Percentiles rank a stretch among this genome's conserved stretches.
phyloP scores from a whole-genome alignment of 2,113 vertebrate genomes.

The Leucoraja erinaceus region DNA sequence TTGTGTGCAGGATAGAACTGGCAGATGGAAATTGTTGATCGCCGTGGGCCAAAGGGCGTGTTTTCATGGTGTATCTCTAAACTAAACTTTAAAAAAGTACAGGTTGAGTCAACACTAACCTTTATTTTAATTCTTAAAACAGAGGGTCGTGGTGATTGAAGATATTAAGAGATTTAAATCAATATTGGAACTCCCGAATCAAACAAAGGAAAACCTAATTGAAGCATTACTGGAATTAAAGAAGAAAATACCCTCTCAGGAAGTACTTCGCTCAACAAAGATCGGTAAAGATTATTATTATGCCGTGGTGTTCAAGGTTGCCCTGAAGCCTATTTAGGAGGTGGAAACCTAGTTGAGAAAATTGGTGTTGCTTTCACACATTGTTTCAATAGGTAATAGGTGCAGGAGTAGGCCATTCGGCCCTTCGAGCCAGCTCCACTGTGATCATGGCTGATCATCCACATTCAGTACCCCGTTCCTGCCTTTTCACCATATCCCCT shows the following conservation, averaged over 20 bases:
- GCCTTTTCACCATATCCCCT: too few relatives aligned
- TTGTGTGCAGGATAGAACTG: too few relatives aligned
- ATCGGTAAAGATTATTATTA: conserved; percentile 64
- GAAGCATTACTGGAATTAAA: conserved; percentile 72
- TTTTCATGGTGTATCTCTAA: too few relatives aligned
- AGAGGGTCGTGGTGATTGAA: conserved; percentile 95
- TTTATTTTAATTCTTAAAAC: conserved; percentile 25
- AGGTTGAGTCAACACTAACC: neutral
- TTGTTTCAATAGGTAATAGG: neutral
- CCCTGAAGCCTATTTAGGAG: neutral
- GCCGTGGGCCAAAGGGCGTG: too few relatives aligned
- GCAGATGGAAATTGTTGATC: too few relatives aligned
- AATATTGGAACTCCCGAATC: conserved; percentile 73
- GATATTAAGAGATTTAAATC: conserved; percentile 85
- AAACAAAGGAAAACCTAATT: conserved; percentile 75
- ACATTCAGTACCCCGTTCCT: too few relatives aligned
- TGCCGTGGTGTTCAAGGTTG: neutral
- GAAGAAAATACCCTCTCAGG: conserved; percentile 88
- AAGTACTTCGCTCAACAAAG: conserved; percentile 80
- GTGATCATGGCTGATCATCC: too few relatives aligned
- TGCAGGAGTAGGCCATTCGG: too few relatives aligned
- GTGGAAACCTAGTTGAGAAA: neutral
- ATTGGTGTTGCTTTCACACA: neutral
- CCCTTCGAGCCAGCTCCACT: too few relatives aligned
- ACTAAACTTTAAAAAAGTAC: neutral